phyloP scores from a whole-genome alignment of 1,140 invertebrate genomes.

The Drosophila cardini region DNA sequence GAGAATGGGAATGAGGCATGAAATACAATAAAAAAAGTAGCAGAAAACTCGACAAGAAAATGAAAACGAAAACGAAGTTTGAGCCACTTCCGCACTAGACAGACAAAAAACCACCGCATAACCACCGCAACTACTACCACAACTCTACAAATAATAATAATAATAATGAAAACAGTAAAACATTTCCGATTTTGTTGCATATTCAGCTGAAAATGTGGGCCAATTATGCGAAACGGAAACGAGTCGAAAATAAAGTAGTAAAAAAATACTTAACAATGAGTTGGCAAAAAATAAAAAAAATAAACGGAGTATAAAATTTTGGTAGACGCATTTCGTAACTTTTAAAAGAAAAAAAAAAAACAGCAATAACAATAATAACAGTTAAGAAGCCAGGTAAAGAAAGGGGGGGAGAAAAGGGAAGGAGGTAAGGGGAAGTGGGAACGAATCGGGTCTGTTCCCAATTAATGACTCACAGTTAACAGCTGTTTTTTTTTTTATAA shows the following conservation, averaged over 20 bases:
- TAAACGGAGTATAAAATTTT: constrained; percentile 27
- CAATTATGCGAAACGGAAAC: constrained; percentile 78
- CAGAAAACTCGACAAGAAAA: constrained; percentile 43
- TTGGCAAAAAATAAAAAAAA: constrained; percentile 59
- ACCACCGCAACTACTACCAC: neutral
- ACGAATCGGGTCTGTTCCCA: constrained; percentile 35
- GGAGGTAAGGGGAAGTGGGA: neutral
- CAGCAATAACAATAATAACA: constrained; percentile 52
- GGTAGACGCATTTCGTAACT: constrained; percentile 71
- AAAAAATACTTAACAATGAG: constrained; percentile 53
- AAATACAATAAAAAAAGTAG: constrained; percentile 41
- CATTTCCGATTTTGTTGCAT: constrained; percentile 72
- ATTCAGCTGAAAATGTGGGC: constrained; percentile 77
- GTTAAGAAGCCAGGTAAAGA: constrained; percentile 64
- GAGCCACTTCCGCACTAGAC: constrained; percentile 68
- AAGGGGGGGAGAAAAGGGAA: constrained; percentile 2
- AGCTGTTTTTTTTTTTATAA: constrained; percentile 47
- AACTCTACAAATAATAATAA: constrained; percentile 23
- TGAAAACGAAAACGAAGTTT: constrained; percentile 58
- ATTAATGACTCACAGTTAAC: constrained; percentile 60
- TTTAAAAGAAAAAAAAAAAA: constrained; percentile 25
- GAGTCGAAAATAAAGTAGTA: constrained; percentile 46
- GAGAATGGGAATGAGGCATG: neutral
- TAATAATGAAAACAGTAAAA: constrained; percentile 42
- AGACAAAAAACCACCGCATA: constrained; percentile 45